A percentile compares a stretch with the other conserved stretches of the same genome.
Conservation (phyloP, 2,113 vertebrate species). For the Platichthys flesus region DNA sequence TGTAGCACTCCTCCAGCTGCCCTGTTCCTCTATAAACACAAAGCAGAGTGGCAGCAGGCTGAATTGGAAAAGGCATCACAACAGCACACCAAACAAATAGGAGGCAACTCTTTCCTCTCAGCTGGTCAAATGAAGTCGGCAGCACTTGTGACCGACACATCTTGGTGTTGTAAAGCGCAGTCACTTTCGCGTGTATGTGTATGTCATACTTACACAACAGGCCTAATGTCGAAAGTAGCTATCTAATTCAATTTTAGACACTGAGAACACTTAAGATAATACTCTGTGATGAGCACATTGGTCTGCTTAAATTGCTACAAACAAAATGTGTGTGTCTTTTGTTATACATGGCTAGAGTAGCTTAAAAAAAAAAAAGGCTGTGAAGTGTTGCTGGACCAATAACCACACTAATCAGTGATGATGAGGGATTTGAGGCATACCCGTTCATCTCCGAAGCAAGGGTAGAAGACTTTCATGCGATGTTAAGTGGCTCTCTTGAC, state of each 20-base stretch:
- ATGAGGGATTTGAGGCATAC: background rate
- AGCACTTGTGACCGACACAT: background rate
- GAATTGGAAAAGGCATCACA: conserved; percentile 40
- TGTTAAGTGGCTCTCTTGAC: background rate
- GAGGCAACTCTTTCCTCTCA: conserved; percentile 11
- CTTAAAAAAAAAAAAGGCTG: background rate
- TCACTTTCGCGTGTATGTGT: too few species aligned
- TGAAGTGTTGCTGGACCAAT: background rate
- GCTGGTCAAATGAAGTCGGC: background rate
- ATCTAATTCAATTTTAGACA: too few species aligned
- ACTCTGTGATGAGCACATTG: too few species aligned
- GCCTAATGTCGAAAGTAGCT: too few species aligned
- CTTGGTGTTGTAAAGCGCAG: conserved; percentile 1
- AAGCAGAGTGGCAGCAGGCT: conserved; percentile 42
- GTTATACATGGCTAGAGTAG: too few species aligned
- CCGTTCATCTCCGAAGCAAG: background rate
- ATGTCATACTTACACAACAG: too few species aligned
- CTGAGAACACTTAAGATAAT: too few species aligned
- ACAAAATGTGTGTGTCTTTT: too few species aligned
- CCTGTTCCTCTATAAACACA: conserved; percentile 28
- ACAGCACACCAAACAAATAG: conserved; percentile 11
- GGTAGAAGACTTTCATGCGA: background rate
- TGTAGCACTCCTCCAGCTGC: conserved; percentile 15
- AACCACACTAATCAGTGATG: background rate
- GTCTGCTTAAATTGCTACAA: too few species aligned